Evolutionary conservation across 2,797 vertebrate genomes (phyloP).

Genomic region (Thalassophryne amazonica): DNA sequence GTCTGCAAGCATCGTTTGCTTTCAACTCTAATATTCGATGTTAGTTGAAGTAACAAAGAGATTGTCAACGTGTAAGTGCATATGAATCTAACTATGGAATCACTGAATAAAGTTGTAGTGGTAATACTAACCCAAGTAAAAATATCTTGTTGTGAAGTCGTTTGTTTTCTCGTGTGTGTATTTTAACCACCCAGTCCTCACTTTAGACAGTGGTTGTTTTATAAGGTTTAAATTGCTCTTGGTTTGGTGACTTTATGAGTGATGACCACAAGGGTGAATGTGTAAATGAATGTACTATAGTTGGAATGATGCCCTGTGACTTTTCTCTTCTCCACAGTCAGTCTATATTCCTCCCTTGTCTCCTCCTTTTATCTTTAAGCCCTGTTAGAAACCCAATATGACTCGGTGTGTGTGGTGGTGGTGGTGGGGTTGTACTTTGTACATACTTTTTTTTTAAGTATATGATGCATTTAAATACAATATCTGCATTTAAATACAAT

Average conservation of each 20-base stretch:
- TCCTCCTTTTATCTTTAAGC: slow-evolving; percentile 13
- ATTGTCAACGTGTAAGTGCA: too few species aligned
- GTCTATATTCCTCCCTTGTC: slow-evolving; percentile 1
- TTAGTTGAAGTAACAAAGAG: too few species aligned
- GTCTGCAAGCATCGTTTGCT: too few species aligned
- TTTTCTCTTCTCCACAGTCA: slow-evolving; percentile 21
- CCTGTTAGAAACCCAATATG: too few species aligned
- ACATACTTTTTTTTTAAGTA: too few species aligned
- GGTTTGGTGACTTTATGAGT: slow-evolving; percentile 39
- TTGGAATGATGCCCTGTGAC: slow-evolving; percentile 67
- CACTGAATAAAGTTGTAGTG: too few species aligned
- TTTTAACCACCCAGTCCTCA: slow-evolving; percentile 1
- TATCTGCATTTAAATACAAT: too few species aligned
- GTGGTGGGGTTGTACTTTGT: too few species aligned
- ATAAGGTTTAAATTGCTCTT: slow-evolving; percentile 9
- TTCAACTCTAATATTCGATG: too few species aligned
- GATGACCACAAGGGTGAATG: slow-evolving; percentile 31
- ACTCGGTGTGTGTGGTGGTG: slow-evolving; percentile 26
- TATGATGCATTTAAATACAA: too few species aligned
- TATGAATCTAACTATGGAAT: too few species aligned
- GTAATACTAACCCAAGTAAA: too few species aligned
- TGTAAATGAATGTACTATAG: slow-evolving; percentile 33
- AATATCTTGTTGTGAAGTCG: neutral
- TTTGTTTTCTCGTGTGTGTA: neutral
- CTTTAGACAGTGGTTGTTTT: slow-evolving; percentile 21